These are phyloP conservation scores for Scartelaos histophorus DNA, from an alignment of 2,113 vertebrate species.

Conservation along the genomic window DNA sequence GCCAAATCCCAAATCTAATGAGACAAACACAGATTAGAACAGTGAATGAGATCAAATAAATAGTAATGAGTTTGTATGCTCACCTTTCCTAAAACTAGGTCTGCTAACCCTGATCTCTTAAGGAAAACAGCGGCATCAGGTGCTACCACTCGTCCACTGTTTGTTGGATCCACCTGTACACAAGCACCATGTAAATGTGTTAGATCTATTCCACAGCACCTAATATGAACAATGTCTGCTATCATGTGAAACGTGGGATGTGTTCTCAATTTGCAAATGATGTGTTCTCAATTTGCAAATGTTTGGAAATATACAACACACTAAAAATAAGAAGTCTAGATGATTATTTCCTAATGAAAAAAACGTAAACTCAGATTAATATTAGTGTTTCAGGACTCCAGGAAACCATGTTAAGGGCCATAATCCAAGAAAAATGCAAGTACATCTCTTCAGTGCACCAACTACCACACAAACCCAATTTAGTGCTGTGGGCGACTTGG, in stretches of 20 bases:
- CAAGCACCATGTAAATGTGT: slow-evolving; percentile 1
- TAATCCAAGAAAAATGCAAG: background rate
- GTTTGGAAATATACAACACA: too few species aligned
- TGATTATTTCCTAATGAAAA: background rate
- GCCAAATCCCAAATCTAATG: slow-evolving; percentile 96
- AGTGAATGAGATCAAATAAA: background rate
- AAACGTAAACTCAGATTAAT: background rate
- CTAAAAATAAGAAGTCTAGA: too few species aligned
- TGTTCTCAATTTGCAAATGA: too few species aligned
- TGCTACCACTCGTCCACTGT: slow-evolving; percentile 88
- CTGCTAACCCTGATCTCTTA: slow-evolving; percentile 93
- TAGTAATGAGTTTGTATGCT: slow-evolving; percentile 15
- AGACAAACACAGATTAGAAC: slow-evolving; percentile 15
- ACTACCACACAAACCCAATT: background rate
- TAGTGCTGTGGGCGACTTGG: background rate
- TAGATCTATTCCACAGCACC: background rate
- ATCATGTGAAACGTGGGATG: too few species aligned
- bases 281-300: too few species aligned
- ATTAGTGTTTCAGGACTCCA: too few species aligned
- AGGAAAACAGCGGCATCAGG: slow-evolving; percentile 93
- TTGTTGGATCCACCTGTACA: slow-evolving; percentile 87
- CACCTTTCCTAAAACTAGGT: slow-evolving; percentile 95
- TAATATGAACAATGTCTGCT: background rate
- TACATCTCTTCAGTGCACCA: background rate
- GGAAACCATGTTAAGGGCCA: background rate